Evolutionary conservation across 37 sponge, comb jelly and placozoan genomes (phyloP), one percentile per base, ranked within the genome.

Genomic region (Crambe crambe): DNA sequence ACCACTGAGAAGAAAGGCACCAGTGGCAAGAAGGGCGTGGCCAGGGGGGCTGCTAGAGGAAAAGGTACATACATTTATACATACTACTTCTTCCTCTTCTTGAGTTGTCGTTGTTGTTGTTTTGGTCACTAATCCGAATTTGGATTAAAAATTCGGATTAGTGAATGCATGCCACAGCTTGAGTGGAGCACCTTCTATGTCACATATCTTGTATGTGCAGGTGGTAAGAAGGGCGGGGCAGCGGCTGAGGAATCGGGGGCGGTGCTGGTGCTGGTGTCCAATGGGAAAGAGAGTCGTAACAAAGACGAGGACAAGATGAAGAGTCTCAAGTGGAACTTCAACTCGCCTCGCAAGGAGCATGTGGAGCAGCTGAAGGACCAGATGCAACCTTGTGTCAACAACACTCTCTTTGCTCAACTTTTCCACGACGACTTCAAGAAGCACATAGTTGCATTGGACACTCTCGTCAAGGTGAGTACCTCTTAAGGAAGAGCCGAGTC

Each of bases 351-450:
- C 17, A 72, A 80, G n/a, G 98, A 97, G 75, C 91, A 89, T 51
- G 73, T 88, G 22, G 91, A 91, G 12, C 96, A 97, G 78, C 75
- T 97, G 34, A 95, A 90, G 82, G 96, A 92, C 10, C 95, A 92
- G 85, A 39, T 97, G 65, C 80, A 82, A 56, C 83, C 88, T 1
- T 90, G 96, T 77, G 85, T 88, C 35, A 87, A 83, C 47, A 40
- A 37, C 8, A 32, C 75, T 4, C 80, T 97, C 68, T 81, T 85
- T 43, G 65, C 76, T 4, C 84, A 92, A 61, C 84, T 97, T 25
- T 94, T 95, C 64, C 93, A 95, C 58, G 83, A 78, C 23, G 95
- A 97, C 76, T 91, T 97, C 86, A 92, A 95, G 70, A 87, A 92
- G 65, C 95, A 95, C 37, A 59, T 91, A 0, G 69, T 73, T 35